These are phyloP conservation scores for Syngnathus floridae DNA, from an alignment of 2,113 vertebrate species.

Conservation along the genomic window DNA sequence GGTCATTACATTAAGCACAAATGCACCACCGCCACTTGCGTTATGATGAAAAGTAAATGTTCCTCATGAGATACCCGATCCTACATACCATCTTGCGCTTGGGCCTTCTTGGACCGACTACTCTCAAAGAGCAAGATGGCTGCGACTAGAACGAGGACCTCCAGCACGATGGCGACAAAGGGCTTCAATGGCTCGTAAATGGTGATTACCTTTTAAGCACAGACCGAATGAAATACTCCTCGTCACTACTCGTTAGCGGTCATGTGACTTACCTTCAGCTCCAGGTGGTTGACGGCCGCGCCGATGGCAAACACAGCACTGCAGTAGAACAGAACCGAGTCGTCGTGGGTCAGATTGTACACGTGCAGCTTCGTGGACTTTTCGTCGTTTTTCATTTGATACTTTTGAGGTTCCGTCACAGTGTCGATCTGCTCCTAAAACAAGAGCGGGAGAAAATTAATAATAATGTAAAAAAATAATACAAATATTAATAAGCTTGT, in stretches of 20 bases:
- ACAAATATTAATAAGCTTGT: too few species aligned
- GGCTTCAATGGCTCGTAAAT: conserved; percentile 80
- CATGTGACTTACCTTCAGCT: conserved; percentile 63
- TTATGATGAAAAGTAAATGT: too few species aligned
- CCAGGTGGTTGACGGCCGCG: conserved; percentile 32
- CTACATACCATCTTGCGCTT: not conserved
- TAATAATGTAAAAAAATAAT: not conserved
- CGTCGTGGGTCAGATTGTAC: conserved; percentile 59
- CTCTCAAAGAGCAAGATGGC: conserved; percentile 75
- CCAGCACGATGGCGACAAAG: conserved; percentile 74
- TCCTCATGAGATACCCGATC: too few species aligned
- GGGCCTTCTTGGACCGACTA: conserved; percentile 52
- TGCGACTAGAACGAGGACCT: conserved; percentile 74
- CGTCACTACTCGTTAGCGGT: too few species aligned
- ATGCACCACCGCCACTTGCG: not conserved
- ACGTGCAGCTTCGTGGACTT: conserved; percentile 63
- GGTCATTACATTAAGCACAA: not conserved
- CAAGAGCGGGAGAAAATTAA: not conserved
- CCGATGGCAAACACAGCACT: conserved; percentile 69
- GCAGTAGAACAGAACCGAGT: conserved; percentile 75
- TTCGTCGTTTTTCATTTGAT: conserved; percentile 24
- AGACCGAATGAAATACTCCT: too few species aligned
- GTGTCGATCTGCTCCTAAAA: conserved; percentile 42
- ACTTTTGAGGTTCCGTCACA: conserved; percentile 20
- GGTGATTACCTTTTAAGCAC: conserved; percentile 69